Percentiles rank a stretch among this genome's conserved stretches.
phyloP scores from a whole-genome alignment of 2,888 invertebrate species.

The Idaea aversata region DNA sequence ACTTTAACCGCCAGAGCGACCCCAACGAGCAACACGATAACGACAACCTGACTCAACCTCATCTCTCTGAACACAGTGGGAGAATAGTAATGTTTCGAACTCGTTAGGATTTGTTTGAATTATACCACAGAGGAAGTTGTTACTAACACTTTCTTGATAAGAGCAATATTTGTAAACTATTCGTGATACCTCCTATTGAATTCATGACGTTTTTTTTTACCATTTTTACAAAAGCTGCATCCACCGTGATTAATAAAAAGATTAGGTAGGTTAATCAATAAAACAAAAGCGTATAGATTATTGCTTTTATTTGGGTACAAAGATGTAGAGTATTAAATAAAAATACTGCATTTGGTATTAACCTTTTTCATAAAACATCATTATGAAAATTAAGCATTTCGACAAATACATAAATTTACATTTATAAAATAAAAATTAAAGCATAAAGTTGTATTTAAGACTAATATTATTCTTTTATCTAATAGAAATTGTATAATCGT shows the following conservation, averaged over 20 bases:
- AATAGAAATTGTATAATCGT: conserved; percentile 77
- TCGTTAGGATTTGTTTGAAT: conserved; percentile 15
- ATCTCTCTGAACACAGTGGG: not conserved
- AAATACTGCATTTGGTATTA: conserved; percentile 80
- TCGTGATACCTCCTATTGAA: conserved; percentile 1
- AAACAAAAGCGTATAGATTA: conserved; percentile 52
- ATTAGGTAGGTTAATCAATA: conserved; percentile 23
- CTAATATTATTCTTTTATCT: conserved; percentile 70
- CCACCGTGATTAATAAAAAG: not conserved
- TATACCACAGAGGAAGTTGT: conserved; percentile 40
- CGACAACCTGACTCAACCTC: conserved; percentile 17
- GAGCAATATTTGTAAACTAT: conserved; percentile 57
- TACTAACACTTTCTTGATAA: conserved; percentile 45
- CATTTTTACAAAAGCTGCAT: not conserved
- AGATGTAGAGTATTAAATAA: conserved; percentile 79
- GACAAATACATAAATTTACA: conserved; percentile 73
- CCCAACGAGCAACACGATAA: conserved; percentile 43
- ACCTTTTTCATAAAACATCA: conserved; percentile 73
- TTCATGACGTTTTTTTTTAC: not conserved
- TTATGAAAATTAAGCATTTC: conserved; percentile 77
- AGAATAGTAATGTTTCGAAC: not conserved
- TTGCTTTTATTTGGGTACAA: conserved; percentile 78
- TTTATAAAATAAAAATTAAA: conserved; percentile 74
- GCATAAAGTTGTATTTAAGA: conserved; percentile 68
- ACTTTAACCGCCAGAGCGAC: conserved; percentile 56